Conservation (phyloP, 2,797 vertebrate genomes). For the Amphiprion clarkii region DNA sequence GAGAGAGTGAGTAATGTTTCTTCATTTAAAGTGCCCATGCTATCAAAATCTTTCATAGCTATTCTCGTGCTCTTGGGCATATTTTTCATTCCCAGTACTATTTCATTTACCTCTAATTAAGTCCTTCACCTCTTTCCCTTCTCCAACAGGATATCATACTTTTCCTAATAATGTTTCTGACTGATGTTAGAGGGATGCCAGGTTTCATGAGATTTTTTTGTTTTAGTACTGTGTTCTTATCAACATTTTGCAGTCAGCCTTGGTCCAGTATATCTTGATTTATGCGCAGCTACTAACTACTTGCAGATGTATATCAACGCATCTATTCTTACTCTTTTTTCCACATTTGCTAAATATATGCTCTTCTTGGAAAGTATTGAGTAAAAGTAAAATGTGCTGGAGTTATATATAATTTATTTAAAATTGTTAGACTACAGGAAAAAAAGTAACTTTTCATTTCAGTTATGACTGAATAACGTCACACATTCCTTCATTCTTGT, state of each 20-base stretch:
- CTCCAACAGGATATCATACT: too few species aligned
- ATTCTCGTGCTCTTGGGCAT: not conserved
- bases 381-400: too few species aligned
- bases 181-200: not conserved
- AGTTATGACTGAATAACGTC: not conserved
- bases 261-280: conserved; percentile 9
- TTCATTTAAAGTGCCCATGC: not conserved
- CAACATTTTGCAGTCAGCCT: not conserved
- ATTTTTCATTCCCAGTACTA: not conserved
- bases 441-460: too few species aligned
- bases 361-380: too few species aligned
- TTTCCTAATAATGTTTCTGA: not conserved
- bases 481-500: conserved; percentile 12
- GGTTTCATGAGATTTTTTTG: not conserved
- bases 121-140: not conserved
- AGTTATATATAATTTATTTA: not conserved
- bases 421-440: not conserved
- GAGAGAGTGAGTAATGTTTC: conserved; percentile 88
- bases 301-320: not conserved
- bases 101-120: not conserved
- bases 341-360: too few species aligned
- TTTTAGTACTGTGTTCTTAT: not conserved
- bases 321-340: too few species aligned
- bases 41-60: not conserved
- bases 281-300: conserved; percentile 2